Conservation (phyloP, 1,140 invertebrate species). For the Drosophila neocordata region DNA sequence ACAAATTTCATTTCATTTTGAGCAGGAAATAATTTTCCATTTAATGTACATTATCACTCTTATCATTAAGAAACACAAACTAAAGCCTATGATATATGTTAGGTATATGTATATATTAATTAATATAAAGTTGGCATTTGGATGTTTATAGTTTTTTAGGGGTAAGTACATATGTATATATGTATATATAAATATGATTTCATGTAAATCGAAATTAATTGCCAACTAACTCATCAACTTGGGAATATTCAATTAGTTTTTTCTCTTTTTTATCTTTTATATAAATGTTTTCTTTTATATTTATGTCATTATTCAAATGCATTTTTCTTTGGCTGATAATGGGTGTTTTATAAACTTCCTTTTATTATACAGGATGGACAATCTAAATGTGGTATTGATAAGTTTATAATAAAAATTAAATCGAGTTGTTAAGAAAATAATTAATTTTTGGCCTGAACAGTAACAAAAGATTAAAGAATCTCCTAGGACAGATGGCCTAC, state of each 20-base stretch:
- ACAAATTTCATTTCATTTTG: conserved; percentile 20
- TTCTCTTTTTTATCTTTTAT: conserved; percentile 1
- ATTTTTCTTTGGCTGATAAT: neutral
- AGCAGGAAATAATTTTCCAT: conserved; percentile 36
- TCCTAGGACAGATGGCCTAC: no score
- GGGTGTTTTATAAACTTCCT: neutral
- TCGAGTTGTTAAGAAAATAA: no score
- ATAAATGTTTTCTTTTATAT: conserved; percentile 30
- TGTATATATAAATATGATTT: conserved; percentile 41
- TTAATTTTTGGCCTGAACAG: no score
- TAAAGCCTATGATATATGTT: conserved; percentile 76
- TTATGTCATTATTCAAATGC: conserved; percentile 11
- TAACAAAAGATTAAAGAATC: no score
- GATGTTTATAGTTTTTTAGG: conserved; percentile 32
- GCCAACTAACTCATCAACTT: conserved; percentile 26
- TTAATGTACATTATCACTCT: conserved; percentile 78
- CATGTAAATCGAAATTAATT: conserved; percentile 24
- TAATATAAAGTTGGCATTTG: conserved; percentile 44
- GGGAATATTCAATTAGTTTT: conserved; percentile 20
- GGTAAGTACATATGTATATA: conserved; percentile 2
- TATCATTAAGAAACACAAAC: conserved; percentile 71
- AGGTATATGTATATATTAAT: conserved; percentile 47
- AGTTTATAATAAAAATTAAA: no score
- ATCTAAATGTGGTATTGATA: neutral
- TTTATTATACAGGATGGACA: neutral